Evolutionary conservation across 30 jellyfish, hydroid and myxozoan genomes (phyloP), one percentile per base, ranked within the genome.

Genomic region (Phacellophora camtschatica): DNA sequence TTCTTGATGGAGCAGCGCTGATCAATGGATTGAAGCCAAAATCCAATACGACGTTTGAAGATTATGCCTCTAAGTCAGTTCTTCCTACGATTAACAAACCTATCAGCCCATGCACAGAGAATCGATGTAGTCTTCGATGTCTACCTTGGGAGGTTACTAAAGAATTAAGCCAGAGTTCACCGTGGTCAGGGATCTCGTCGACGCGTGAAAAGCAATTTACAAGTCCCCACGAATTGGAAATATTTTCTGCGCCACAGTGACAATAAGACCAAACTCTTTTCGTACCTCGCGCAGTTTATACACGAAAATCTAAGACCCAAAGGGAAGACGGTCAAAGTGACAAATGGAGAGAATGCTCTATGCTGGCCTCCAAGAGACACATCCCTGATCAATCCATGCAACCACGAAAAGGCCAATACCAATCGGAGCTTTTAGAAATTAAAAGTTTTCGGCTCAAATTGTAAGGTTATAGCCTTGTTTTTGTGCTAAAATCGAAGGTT

Each of bases 1-100:
- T 53, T 27, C 33, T 87, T 35, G 96, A 87, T 71, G 95, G 86
- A 53, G 96, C 95, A 41, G 96, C 95, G 43, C 29, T 87, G 39
- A 41, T 55, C 41, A 87, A 87, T 56, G 49, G 77, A 41, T 7
- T 81, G 19, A 36, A 35, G 77, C 95, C 95, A 30, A 46, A 37
- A 0, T 0, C 41, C 32, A 23, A 32, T 30, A 33, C 6, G 30
- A 76, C 81, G 3, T 86, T 86, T 55, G 68, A 29, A 42, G 83
- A 68, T 27, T 85, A 63, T 50, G 74, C 77, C 78, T 0, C 69
- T 24, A 23, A 63, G 41, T 59, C 34, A 19, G 71, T 77, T 74
- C 61, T 74, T 30, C 92, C 78, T n/a, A 25, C 67, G 64, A 34
- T 74, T 85, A 24, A 32, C 19, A 34, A 36, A 43, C 36, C 78